These are phyloP conservation scores for Scophthalmus maximus DNA, from an alignment of 2,113 vertebrate species.

Conservation along the genomic window DNA sequence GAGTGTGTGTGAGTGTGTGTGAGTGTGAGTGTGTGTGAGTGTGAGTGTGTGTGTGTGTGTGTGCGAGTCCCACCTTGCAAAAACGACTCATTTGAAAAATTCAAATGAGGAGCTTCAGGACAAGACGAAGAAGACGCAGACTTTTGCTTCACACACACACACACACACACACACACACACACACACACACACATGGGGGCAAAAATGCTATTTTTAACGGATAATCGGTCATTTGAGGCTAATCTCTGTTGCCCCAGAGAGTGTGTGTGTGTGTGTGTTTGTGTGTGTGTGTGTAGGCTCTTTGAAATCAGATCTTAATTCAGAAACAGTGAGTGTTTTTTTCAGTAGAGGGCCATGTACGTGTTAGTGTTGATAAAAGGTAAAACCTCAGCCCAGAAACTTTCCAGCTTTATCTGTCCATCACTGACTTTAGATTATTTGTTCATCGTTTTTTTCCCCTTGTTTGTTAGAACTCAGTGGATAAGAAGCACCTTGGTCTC, in stretches of 20 bases:
- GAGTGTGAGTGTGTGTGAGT: too few relatives aligned
- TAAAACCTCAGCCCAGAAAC: neutral
- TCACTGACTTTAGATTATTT: slow-evolving; percentile 30
- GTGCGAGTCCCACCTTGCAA: slow-evolving; percentile 46
- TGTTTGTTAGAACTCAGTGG: slow-evolving; percentile 33
- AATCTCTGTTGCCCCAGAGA: slow-evolving; percentile 38
- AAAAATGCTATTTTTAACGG: slow-evolving; percentile 44
- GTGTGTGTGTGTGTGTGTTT: neutral
- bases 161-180: neutral
- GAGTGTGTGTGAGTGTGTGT: too few relatives aligned
- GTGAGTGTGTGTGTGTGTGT: slow-evolving; percentile 39
- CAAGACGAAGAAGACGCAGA: neutral
- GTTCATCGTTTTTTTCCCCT: slow-evolving; percentile 17
- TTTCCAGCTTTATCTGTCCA: slow-evolving; percentile 16
- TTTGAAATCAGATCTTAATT: slow-evolving; percentile 39
- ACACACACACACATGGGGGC: neutral
- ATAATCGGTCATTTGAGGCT: slow-evolving; percentile 37
- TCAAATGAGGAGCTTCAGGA: slow-evolving; percentile 37
- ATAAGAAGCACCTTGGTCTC: slow-evolving; percentile 10
- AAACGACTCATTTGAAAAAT: slow-evolving; percentile 60
- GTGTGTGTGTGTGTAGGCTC: neutral
- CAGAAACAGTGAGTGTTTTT: slow-evolving; percentile 26
- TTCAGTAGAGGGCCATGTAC: neutral
- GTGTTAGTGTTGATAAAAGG: too few relatives aligned
- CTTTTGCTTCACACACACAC: neutral